A percentile compares a stretch with the other conserved stretches of the same genome.
phyloP scores from a whole-genome alignment of 2,888 invertebrate genomes.

The Drosophila picticornis region DNA sequence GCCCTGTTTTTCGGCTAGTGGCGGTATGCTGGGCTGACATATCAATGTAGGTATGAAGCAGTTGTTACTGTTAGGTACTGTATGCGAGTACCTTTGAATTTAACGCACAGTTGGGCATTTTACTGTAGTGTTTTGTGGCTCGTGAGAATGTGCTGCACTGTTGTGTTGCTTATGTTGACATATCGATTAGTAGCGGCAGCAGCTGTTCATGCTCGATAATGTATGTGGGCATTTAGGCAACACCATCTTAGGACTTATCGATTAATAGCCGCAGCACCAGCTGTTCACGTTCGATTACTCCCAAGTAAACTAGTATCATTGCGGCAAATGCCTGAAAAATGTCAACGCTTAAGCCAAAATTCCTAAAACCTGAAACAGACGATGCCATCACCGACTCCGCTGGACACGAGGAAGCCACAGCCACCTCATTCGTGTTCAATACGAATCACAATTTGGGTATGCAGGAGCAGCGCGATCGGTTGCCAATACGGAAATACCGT shows the following conservation, averaged over 20 bases:
- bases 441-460: conserved; percentile 93
- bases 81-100: not conserved
- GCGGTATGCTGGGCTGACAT: not conserved
- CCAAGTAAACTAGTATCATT: conserved; percentile 17
- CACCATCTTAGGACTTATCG: not conserved
- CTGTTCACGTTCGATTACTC: conserved; percentile 3
- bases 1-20: not conserved
- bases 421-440: conserved; percentile 92
- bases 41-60: too few species aligned
- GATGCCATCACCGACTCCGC: conserved; percentile 78
- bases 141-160: not conserved
- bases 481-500: conserved; percentile 94
- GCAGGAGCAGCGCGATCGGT: conserved; percentile 92
- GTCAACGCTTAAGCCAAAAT: conserved; percentile 71
- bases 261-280: not conserved
- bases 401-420: conserved; percentile 51
- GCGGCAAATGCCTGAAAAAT: conserved; percentile 33
- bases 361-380: conserved; percentile 71
- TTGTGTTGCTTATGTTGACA: not conserved
- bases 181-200: not conserved
- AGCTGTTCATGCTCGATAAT: not conserved
- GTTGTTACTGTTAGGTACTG: too few species aligned
- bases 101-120: not conserved
- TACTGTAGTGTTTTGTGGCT: not conserved
- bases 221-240: not conserved